These are phyloP conservation scores for Propithecus perrieri DNA, from an alignment of 2,797 vertebrate genomes.

Conservation along the genomic window DNA sequence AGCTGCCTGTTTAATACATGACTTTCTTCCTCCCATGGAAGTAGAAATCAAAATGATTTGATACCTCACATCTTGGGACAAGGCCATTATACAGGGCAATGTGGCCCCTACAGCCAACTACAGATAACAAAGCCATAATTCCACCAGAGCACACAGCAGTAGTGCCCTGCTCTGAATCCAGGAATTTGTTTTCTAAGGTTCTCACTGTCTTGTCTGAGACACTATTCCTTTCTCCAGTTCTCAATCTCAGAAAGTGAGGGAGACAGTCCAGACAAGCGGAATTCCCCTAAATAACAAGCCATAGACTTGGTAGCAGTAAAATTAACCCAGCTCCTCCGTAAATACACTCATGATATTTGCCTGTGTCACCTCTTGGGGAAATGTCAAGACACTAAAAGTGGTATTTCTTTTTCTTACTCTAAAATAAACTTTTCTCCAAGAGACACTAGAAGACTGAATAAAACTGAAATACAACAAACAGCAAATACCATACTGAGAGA, in stretches of 20 bases:
- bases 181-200: not conserved
- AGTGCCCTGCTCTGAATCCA: not conserved
- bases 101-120: not conserved
- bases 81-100: not conserved
- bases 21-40: not conserved
- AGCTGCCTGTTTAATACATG: not conserved
- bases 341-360: not conserved
- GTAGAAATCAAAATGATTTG: not conserved
- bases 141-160: not conserved
- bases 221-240: accelerated
- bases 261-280: not conserved
- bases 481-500: not conserved
- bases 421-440: not conserved
- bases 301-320: not conserved
- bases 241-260: not conserved
- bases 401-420: not conserved
- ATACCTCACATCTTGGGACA: not conserved
- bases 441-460: not conserved
- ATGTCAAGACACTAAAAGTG: not conserved
- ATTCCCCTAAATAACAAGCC: not conserved
- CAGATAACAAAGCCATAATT: not conserved
- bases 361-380: not conserved
- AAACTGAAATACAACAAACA: not conserved
- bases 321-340: not conserved
- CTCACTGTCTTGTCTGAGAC: not conserved